phyloP scores from a whole-genome alignment of 2,888 invertebrate species.

The Sarcophaga rosellei region DNA sequence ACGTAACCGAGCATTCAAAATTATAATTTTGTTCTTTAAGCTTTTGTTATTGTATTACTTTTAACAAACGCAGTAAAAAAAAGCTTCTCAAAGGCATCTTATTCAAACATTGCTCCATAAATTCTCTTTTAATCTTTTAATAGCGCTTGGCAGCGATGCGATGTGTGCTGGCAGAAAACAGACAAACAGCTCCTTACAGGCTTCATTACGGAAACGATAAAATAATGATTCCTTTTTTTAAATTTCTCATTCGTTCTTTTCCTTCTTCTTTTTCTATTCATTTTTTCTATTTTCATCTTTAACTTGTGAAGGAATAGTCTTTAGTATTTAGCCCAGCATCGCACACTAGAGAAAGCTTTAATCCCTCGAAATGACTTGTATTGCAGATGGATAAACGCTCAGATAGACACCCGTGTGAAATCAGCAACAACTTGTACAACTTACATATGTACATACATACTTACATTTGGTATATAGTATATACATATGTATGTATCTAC shows the following conservation, averaged over 20 bases:
- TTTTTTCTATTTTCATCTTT: background rate
- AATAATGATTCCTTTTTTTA: background rate
- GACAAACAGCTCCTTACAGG: background rate
- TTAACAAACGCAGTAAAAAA: background rate
- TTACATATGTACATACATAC: background rate
- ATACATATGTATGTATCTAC: background rate
- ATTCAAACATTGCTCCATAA: slow-evolving; percentile 61
- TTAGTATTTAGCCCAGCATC: slow-evolving; percentile 12
- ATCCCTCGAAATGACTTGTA: slow-evolving; percentile 33
- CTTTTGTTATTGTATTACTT: slow-evolving; percentile 5
- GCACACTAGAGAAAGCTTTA: slow-evolving; percentile 40
- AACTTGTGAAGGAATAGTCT: background rate
- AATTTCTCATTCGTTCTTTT: slow-evolving; percentile 1
- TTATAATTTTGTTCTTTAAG: background rate
- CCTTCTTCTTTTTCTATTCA: background rate
- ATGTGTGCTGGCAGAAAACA: slow-evolving; percentile 7
- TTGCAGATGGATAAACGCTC: slow-evolving; percentile 28
- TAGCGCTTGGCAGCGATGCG: slow-evolving; percentile 34
- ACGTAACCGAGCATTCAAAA: background rate
- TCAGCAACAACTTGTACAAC: background rate
- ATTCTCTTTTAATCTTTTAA: slow-evolving; percentile 58
- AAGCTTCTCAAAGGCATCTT: slow-evolving; percentile 52
- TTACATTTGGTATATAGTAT: background rate
- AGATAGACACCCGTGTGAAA: slow-evolving; percentile 14
- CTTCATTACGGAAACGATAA: slow-evolving; percentile 7